phyloP scores from a whole-genome alignment of 2,888 invertebrate species.

The Tachina lurida region DNA sequence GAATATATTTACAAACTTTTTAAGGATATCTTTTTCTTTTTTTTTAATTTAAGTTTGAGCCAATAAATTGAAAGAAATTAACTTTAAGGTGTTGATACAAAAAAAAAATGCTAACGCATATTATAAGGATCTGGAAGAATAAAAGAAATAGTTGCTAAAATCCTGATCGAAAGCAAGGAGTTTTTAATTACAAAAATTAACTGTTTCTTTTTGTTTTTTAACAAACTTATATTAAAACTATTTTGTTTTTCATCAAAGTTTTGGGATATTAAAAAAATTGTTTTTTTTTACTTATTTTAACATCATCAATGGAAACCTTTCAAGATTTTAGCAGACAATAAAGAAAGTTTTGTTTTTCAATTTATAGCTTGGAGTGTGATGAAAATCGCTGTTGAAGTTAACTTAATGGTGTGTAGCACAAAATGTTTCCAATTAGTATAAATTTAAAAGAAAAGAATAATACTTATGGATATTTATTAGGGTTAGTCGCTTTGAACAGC shows the following conservation, averaged over 20 bases:
- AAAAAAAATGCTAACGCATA: conserved; percentile 42
- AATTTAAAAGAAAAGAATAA: conserved; percentile 16
- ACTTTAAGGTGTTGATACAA: conserved; percentile 38
- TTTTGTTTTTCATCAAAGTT: conserved; percentile 30
- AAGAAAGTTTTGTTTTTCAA: conserved; percentile 5
- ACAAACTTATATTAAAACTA: conserved; percentile 25
- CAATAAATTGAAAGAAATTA: conserved; percentile 51
- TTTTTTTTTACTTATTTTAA: not conserved
- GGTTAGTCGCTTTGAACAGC: too few species aligned
- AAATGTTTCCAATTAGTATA: conserved; percentile 51
- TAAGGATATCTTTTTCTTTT: conserved; percentile 9
- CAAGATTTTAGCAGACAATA: conserved; percentile 21
- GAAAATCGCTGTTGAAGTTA: not conserved
- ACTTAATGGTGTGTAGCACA: not conserved
- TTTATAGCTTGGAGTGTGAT: not conserved
- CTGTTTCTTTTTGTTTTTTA: not conserved
- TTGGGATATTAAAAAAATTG: conserved; percentile 3
- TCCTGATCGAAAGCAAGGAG: not conserved
- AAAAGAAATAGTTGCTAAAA: not conserved
- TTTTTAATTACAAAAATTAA: conserved; percentile 63
- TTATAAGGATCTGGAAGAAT: not conserved
- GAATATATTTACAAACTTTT: conserved; percentile 34
- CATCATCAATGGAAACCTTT: conserved; percentile 12
- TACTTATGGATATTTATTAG: not conserved
- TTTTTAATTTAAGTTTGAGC: not conserved